Evolutionary conservation across 2,797 vertebrate species (phyloP).

Genomic region (Microctenopoma stevenorrisi): DNA sequence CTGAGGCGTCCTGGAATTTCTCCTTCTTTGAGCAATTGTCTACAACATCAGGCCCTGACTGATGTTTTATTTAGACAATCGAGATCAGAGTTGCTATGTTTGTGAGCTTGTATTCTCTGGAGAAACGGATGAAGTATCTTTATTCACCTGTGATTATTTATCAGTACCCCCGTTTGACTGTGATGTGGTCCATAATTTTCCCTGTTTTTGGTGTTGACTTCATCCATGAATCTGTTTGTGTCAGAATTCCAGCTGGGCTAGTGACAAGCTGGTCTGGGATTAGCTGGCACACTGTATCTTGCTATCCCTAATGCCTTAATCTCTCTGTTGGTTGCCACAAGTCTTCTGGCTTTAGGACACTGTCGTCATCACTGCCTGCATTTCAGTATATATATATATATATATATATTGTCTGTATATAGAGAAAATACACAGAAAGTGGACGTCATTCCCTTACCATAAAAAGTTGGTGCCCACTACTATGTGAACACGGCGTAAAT

Average conservation of each 20-base stretch:
- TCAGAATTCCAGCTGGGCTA: constrained; percentile 70
- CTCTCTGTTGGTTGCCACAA: constrained; percentile 64
- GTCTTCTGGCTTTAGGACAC: constrained; percentile 58
- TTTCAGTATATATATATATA: too few species aligned
- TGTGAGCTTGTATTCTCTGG: constrained; percentile 1
- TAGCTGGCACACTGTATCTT: constrained; percentile 79
- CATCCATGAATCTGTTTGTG: constrained; percentile 58
- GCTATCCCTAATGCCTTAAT: constrained; percentile 85
- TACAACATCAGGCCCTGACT: constrained; percentile 17
- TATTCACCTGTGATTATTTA: background rate
- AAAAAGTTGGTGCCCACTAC: background rate
- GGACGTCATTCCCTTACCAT: background rate
- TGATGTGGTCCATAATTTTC: background rate
- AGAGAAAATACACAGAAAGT: background rate
- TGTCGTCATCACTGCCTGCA: constrained; percentile 23
- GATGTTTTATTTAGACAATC: constrained; percentile 5
- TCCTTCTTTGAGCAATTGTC: constrained; percentile 38
- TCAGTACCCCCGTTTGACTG: background rate
- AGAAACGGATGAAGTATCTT: constrained; percentile 4
- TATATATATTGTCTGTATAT: constrained; percentile 6
- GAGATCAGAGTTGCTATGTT: constrained; percentile 5
- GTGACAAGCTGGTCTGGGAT: constrained; percentile 73
- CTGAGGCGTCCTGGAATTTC: constrained; percentile 58
- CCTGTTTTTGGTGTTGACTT: constrained; percentile 20
- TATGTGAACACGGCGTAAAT: background rate